These are phyloP conservation scores for Leptodactylus fallax DNA, from an alignment of 2,797 vertebrate genomes.

Conservation along the genomic window DNA sequence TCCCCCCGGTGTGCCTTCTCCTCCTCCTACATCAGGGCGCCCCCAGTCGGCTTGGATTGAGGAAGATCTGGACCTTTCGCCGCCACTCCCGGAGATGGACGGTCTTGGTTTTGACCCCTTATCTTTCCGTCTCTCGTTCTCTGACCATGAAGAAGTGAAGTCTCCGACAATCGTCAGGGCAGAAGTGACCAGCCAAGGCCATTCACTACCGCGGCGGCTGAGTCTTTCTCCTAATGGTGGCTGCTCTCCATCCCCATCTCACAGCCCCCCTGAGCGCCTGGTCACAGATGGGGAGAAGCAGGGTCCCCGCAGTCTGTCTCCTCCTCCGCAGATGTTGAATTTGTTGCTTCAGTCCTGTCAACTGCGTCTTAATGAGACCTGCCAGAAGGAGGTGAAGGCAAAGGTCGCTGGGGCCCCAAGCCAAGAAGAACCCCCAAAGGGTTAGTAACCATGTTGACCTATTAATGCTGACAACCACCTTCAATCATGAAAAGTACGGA, in stretches of 20 bases:
- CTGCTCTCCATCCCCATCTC: constrained; percentile 64
- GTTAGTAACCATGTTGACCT: constrained; percentile 1
- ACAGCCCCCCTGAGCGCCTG: constrained; percentile 65
- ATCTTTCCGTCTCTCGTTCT: constrained; percentile 70
- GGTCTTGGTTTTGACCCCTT: constrained; percentile 73
- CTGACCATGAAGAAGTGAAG: constrained; percentile 53
- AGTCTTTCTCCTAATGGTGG: constrained; percentile 41
- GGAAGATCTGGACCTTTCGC: constrained; percentile 78
- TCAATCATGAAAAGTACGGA: not conserved
- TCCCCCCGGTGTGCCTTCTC: constrained; percentile 69
- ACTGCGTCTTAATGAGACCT: constrained; percentile 76
- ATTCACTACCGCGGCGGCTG: constrained; percentile 47
- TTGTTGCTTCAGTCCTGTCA: constrained; percentile 78
- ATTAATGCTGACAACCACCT: not conserved
- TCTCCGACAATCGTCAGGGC: constrained; percentile 28
- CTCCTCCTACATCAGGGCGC: constrained; percentile 74
- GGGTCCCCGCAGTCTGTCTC: constrained; percentile 54
- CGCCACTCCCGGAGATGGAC: constrained; percentile 76
- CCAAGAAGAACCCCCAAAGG: constrained; percentile 33
- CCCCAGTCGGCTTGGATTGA: constrained; percentile 73
- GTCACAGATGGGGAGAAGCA: constrained; percentile 60
- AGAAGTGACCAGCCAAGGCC: constrained; percentile 45
- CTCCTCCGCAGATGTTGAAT: constrained; percentile 79
- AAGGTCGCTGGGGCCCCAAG: constrained; percentile 66
- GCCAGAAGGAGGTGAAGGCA: constrained; percentile 76